These are phyloP conservation scores for Pedionomus torquatus DNA, from an alignment of 2,113 vertebrate species.

Conservation along the genomic window DNA sequence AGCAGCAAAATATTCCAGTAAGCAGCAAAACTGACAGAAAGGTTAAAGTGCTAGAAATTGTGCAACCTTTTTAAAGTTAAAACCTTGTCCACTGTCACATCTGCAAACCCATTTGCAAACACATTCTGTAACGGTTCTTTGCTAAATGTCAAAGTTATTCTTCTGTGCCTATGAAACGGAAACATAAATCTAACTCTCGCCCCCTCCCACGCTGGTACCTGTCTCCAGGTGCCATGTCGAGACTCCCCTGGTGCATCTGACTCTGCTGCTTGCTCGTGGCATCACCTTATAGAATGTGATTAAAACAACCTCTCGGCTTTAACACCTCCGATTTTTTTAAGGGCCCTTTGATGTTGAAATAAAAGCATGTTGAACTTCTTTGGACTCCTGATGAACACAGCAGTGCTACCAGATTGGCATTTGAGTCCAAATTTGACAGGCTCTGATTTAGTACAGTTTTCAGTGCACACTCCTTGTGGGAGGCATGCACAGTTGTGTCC, in stretches of 20 bases:
- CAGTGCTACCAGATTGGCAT: neutral
- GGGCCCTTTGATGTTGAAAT: neutral
- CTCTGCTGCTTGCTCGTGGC: neutral
- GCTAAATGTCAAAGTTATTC: neutral
- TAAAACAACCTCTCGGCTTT: neutral
- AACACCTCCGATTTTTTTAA: neutral
- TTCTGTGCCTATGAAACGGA: neutral
- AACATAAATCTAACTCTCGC: neutral
- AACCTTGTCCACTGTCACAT: neutral
- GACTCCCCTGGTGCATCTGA: neutral
- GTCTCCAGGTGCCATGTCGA: neutral
- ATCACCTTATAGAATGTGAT: neutral
- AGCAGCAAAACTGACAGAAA: neutral
- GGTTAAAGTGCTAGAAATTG: neutral
- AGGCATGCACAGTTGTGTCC: neutral
- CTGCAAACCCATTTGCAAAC: slow-evolving; percentile 21
- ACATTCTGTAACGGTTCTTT: neutral
- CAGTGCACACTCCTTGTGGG: neutral
- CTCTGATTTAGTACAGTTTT: neutral
- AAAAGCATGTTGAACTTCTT: neutral
- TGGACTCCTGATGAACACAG: neutral
- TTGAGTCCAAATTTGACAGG: neutral
- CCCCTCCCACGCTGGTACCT: neutral
- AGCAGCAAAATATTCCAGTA: neutral
- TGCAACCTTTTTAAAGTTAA: neutral